phyloP scores from a whole-genome alignment of 2,113 vertebrate species.

The Onychorhynchus coronatus region DNA sequence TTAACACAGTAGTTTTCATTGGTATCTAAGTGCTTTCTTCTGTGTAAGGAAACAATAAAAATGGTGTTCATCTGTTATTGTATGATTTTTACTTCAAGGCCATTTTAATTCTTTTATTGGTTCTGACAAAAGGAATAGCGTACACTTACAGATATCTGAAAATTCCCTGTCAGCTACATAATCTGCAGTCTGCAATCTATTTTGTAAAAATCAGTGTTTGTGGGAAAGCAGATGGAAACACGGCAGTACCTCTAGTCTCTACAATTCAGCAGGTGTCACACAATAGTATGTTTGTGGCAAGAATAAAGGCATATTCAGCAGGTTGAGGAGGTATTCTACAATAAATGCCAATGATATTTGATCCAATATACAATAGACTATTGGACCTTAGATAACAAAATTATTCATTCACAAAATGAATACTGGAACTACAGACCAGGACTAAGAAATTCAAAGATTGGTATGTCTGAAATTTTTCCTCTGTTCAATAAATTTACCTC shows the following conservation, averaged over 20 bases:
- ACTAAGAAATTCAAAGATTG: neutral
- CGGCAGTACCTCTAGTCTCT: too few species aligned
- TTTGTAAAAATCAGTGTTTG: neutral
- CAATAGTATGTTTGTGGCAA: neutral
- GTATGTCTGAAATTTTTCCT: neutral
- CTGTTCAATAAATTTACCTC: neutral
- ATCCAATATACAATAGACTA: neutral
- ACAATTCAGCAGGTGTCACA: neutral
- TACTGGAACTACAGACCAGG: neutral
- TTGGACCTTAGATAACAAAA: constrained; percentile 9
- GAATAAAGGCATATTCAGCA: neutral
- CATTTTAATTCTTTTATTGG: neutral
- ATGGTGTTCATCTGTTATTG: neutral
- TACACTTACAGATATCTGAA: neutral
- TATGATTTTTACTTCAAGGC: neutral
- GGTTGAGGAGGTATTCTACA: neutral
- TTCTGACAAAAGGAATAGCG: neutral
- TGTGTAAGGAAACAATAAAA: neutral
- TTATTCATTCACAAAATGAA: constrained; percentile 26
- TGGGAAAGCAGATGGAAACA: neutral
- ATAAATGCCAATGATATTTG: constrained; percentile 26
- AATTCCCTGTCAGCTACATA: neutral
- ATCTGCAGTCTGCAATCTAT: neutral
- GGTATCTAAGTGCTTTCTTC: neutral
- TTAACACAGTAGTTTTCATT: neutral